Evolutionary conservation across 2,888 invertebrate genomes (phyloP).

Genomic region (Barypeithes pellucidus): DNA sequence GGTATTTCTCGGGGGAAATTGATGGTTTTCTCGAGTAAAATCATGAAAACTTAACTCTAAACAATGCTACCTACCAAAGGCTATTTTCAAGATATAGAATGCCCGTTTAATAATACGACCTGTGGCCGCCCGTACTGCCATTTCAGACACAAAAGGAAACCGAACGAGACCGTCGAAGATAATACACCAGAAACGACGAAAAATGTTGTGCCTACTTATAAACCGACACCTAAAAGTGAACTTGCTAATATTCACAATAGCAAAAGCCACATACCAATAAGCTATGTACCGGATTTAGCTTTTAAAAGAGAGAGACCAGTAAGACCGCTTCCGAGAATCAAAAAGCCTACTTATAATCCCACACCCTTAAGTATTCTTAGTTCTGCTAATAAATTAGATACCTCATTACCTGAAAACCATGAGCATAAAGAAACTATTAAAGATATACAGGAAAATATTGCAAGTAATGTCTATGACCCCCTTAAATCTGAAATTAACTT

Average conservation of each 20-base stretch:
- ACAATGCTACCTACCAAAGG: slow-evolving; percentile 93
- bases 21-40: slow-evolving; percentile 30
- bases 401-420: slow-evolving; percentile 53
- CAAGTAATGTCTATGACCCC: slow-evolving; percentile 63
- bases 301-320: slow-evolving; percentile 70
- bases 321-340: slow-evolving; percentile 60
- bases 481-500: slow-evolving; percentile 64
- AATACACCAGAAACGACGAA: slow-evolving; percentile 70
- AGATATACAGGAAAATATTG: slow-evolving; percentile 61
- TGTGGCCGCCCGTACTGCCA: slow-evolving; percentile 95
- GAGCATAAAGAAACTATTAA: slow-evolving; percentile 58
- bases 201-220: slow-evolving; percentile 67
- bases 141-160: slow-evolving; percentile 87
- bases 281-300: slow-evolving; percentile 73
- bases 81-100: slow-evolving; percentile 88
- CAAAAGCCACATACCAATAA: slow-evolving; percentile 71
- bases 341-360: slow-evolving; percentile 68
- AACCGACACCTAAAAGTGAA: slow-evolving; percentile 72
- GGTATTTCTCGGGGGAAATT: slow-evolving; percentile 23
- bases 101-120: slow-evolving; percentile 87
- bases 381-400: slow-evolving; percentile 60
- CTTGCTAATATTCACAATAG: slow-evolving; percentile 65
- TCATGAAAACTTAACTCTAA: slow-evolving; percentile 48
- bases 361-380: slow-evolving; percentile 68
- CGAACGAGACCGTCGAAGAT: slow-evolving; percentile 72